Evolutionary conservation across 2,113 vertebrate species (phyloP).

Genomic region (Phoenicopterus ruber): DNA sequence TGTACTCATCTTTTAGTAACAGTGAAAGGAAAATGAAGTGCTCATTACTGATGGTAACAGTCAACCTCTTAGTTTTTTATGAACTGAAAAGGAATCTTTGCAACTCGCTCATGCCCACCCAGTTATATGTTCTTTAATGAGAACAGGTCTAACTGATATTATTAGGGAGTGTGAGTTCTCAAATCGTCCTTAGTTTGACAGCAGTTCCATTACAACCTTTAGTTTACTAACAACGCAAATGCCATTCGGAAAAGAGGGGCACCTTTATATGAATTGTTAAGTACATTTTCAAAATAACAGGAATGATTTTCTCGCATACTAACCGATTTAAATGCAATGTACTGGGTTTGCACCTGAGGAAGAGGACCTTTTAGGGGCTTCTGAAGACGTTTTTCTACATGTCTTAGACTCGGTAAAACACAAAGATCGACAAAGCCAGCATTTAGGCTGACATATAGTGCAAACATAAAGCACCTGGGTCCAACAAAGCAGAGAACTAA

Average conservation of each 20-base stretch:
- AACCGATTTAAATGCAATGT: background rate
- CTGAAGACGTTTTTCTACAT: background rate
- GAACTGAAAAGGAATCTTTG: background rate
- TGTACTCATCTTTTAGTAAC: background rate
- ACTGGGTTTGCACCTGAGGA: background rate
- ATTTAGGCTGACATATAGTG: rapidly evolving
- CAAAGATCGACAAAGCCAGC: background rate
- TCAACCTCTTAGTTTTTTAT: background rate
- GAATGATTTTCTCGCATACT: background rate
- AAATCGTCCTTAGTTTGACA: background rate
- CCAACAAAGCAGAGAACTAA: background rate
- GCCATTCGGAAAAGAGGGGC: background rate
- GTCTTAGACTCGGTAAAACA: background rate
- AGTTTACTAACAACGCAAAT: background rate
- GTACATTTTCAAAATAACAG: background rate
- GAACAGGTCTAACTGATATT: background rate
- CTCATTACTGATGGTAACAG: background rate
- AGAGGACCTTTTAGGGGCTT: background rate
- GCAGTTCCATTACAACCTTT: background rate
- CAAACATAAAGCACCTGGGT: background rate
- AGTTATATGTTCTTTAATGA: background rate
- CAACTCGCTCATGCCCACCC: background rate
- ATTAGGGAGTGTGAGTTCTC: background rate
- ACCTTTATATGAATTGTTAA: background rate
- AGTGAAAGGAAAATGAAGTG: background rate